These are phyloP conservation scores for Pelobates fuscus DNA, from an alignment of 2,113 vertebrate genomes.

Conservation along the genomic window DNA sequence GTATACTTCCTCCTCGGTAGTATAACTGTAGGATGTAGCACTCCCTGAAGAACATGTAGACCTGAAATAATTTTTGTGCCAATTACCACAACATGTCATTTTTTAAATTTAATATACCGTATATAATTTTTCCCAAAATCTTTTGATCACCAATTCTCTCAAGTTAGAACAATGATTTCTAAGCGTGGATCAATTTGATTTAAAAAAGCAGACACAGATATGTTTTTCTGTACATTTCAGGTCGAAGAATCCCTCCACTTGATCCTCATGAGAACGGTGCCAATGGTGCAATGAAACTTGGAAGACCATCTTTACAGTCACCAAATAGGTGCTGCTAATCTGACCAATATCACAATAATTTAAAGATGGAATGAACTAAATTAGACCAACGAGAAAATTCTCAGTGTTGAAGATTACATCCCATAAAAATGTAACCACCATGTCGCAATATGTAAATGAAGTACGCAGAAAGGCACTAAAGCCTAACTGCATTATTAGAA, in stretches of 20 bases:
- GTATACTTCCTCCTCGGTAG: too few relatives aligned
- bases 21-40: too few relatives aligned
- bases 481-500: not conserved
- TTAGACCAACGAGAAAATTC: not conserved
- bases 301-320: constrained; percentile 66
- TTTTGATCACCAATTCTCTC: too few relatives aligned
- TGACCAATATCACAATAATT: constrained; percentile 1
- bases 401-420: not conserved
- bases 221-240: constrained; percentile 70
- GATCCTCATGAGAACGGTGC: constrained; percentile 84
- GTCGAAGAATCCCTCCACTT: constrained; percentile 90
- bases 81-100: too few relatives aligned
- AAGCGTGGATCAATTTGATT: too few relatives aligned
- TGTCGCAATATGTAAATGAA: not conserved
- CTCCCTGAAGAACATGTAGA: too few relatives aligned
- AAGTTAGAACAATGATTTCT: too few relatives aligned
- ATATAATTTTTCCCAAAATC: too few relatives aligned
- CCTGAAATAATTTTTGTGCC: too few relatives aligned
- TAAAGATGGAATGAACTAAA: not conserved
- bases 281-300: constrained; percentile 85
- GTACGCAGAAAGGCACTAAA: not conserved
- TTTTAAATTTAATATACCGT: too few relatives aligned
- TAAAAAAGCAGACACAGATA: too few relatives aligned
- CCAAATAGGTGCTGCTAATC: constrained; percentile 87
- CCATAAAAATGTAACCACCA: not conserved